Percentiles rank a stretch among this genome's conserved stretches.
Evolutionary conservation across 2,113 vertebrate genomes (phyloP).

Genomic region (Hypanus sabinus): DNA sequence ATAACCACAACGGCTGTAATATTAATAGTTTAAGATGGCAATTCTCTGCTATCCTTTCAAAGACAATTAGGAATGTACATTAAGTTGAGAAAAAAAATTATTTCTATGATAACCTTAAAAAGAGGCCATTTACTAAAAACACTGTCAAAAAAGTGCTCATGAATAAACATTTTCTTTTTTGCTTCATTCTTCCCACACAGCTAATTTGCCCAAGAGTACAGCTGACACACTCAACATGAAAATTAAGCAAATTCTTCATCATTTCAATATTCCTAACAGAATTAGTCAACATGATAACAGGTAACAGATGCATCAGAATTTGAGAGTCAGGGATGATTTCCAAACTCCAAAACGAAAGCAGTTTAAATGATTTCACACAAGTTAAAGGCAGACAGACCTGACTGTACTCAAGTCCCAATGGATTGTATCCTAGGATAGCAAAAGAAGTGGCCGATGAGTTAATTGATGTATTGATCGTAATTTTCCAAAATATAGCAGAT

Average conservation of each 20-base stretch:
- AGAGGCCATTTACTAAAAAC: background rate
- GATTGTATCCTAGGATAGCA: too few species aligned
- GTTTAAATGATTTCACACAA: background rate
- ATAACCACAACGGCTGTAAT: too few species aligned
- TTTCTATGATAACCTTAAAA: background rate
- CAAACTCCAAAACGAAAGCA: background rate
- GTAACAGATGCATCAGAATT: background rate
- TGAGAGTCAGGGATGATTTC: background rate
- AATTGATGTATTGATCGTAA: too few species aligned
- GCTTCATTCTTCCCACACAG: background rate
- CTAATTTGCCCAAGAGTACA: background rate
- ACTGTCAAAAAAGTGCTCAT: background rate
- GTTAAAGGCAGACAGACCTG: background rate
- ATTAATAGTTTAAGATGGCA: too few species aligned
- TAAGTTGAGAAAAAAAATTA: too few species aligned
- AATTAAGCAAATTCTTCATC: background rate
- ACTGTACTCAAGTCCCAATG: too few species aligned
- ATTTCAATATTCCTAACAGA: conserved; percentile 6
- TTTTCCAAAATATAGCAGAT: too few species aligned
- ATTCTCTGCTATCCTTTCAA: too few species aligned
- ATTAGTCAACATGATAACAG: background rate
- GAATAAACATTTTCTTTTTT: background rate
- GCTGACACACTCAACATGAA: background rate
- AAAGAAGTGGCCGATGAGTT: too few species aligned
- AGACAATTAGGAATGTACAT: too few species aligned